Evolutionary conservation across 2,888 invertebrate species (phyloP).

Genomic region (Poecilus cupreus): DNA sequence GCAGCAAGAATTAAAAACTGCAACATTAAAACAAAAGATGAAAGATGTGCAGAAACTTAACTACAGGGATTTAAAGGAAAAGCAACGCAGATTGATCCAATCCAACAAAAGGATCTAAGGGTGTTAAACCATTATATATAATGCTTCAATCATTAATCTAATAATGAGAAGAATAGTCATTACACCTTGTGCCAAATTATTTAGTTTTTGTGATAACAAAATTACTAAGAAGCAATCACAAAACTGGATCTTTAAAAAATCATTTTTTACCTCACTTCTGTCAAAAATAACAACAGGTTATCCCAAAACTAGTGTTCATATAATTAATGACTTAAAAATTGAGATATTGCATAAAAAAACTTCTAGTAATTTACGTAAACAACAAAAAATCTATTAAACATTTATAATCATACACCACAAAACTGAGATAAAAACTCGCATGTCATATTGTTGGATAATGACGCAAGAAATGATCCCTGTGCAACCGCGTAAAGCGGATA

Average conservation of each 20-base stretch:
- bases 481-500: not conserved
- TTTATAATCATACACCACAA: not conserved
- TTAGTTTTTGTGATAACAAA: not conserved
- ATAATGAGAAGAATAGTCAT: too few relatives aligned
- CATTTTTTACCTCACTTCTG: slow-evolving; percentile 28
- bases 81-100: too few relatives aligned
- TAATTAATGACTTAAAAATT: slow-evolving; percentile 35
- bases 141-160: too few relatives aligned
- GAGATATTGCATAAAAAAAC: not conserved
- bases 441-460: not conserved
- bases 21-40: too few relatives aligned
- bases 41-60: too few relatives aligned
- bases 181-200: not conserved
- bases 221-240: not conserved
- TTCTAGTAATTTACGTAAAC: too few relatives aligned
- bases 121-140: too few relatives aligned
- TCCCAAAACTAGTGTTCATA: not conserved
- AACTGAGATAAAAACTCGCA: not conserved
- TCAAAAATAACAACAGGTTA: slow-evolving; percentile 29
- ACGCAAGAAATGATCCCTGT: slow-evolving; percentile 4
- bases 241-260: slow-evolving; percentile 4
- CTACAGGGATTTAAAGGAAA: too few relatives aligned
- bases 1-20: too few relatives aligned
- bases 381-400: not conserved
- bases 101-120: too few relatives aligned